Conservation (phyloP, 2,888 invertebrate species). For the Nephrotoma flavescens region DNA sequence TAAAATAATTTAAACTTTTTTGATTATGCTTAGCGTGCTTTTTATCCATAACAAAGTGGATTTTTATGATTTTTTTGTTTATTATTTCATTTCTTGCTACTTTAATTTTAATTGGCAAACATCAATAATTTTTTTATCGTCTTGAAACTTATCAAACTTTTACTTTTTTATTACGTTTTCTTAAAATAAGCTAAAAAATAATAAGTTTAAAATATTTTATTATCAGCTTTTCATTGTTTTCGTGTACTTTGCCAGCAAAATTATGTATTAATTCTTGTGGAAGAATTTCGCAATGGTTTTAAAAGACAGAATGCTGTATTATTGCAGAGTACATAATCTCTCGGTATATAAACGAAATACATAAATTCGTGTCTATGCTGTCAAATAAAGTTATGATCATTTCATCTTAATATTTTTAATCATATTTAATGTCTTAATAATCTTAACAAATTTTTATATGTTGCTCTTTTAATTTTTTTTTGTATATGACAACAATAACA, state of each 20-base stretch:
- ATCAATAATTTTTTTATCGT: background rate
- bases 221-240: background rate
- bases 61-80: background rate
- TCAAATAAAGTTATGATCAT: background rate
- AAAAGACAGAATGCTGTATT: background rate
- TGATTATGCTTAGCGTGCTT: background rate
- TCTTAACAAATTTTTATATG: background rate
- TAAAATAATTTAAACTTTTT: background rate
- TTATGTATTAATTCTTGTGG: background rate
- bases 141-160: background rate
- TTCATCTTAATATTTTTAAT: background rate
- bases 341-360: background rate
- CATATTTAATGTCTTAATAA: background rate
- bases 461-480: background rate
- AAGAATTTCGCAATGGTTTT: background rate
- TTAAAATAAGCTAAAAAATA: background rate
- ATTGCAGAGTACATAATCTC: background rate
- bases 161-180: background rate
- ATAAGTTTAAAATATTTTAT: background rate
- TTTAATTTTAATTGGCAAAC: background rate
- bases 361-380: background rate
- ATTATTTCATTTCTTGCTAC: background rate
- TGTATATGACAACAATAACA: background rate
- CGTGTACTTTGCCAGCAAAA: background rate
- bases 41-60: background rate